phyloP scores from a whole-genome alignment of 2,113 vertebrate genomes.

The Coracopsis vasa region DNA sequence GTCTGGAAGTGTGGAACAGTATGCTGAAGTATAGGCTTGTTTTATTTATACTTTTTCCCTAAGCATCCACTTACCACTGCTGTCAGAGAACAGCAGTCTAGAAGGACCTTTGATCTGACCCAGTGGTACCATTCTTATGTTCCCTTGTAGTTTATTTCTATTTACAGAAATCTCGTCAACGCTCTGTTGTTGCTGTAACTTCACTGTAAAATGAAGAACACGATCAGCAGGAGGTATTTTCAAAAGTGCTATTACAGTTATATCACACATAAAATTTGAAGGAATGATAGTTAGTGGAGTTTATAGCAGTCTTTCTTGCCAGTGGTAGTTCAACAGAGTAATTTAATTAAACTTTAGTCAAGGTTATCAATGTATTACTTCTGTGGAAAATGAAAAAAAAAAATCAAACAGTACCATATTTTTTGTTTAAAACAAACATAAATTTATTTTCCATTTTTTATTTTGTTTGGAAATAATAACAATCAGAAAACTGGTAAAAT shows the following conservation, averaged over 20 bases:
- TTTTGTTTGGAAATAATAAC: slow-evolving; percentile 7
- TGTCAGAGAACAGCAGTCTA: not conserved
- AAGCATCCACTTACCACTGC: not conserved
- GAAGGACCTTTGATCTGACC: not conserved
- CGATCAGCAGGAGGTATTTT: not conserved
- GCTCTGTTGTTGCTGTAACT: not conserved
- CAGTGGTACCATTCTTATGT: not conserved
- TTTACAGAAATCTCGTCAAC: not conserved
- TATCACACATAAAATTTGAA: not conserved
- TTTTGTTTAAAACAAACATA: not conserved
- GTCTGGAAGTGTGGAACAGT: not conserved
- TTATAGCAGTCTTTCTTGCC: not conserved
- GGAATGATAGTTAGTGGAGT: not conserved
- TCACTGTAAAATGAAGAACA: not conserved
- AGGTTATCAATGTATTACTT: not conserved
- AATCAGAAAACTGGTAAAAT: slow-evolving; percentile 18
- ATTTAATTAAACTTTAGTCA: not conserved
- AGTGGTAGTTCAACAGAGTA: not conserved
- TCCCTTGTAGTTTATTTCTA: not conserved
- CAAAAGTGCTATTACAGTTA: not conserved
- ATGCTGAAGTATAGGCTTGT: not conserved
- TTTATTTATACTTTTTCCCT: not conserved
- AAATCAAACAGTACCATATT: not conserved
- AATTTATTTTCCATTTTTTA: not conserved
- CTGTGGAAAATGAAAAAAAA: not conserved